Conservation (phyloP, 64 coral and sea anemone genomes). For the Pocillopora verrucosa region DNA sequence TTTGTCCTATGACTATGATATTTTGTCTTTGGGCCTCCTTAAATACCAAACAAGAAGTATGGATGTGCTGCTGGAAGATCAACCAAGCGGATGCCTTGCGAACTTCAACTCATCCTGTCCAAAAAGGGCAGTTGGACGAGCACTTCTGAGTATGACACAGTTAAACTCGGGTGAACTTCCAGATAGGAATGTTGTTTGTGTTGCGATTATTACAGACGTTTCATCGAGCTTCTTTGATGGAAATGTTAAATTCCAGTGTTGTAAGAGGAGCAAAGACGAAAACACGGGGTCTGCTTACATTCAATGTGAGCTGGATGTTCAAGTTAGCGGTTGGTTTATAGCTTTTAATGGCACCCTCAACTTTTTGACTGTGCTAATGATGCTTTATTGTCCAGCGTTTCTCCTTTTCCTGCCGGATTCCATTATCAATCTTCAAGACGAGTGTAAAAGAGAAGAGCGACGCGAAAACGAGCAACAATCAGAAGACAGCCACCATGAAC, state of each 20-base stretch:
- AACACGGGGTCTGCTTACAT: too few relatives aligned
- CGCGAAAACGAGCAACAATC: too few relatives aligned
- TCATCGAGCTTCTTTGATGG: not conserved
- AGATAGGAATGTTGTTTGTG: not conserved
- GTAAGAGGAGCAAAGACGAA: too few relatives aligned
- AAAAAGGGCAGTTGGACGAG: not conserved
- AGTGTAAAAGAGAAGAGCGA: not conserved
- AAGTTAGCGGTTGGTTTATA: not conserved
- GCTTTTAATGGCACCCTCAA: not conserved
- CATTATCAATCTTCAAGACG: not conserved
- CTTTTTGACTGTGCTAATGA: not conserved
- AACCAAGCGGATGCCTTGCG: conserved; percentile 6
- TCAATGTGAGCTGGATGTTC: not conserved
- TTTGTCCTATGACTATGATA: not conserved
- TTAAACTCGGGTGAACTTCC: not conserved
- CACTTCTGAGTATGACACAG: not conserved
- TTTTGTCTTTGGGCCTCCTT: not conserved
- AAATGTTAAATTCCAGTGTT: not conserved
- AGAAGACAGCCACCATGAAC: too few relatives aligned
- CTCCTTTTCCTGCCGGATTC: not conserved
- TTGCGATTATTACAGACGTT: not conserved
- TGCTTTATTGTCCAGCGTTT: not conserved
- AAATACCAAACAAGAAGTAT: not conserved
- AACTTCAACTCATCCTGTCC: not conserved
- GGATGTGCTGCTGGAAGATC: not conserved